phyloP scores from a whole-genome alignment of 1,140 invertebrate species.

The Scaptodrosophila lebanonensis region DNA sequence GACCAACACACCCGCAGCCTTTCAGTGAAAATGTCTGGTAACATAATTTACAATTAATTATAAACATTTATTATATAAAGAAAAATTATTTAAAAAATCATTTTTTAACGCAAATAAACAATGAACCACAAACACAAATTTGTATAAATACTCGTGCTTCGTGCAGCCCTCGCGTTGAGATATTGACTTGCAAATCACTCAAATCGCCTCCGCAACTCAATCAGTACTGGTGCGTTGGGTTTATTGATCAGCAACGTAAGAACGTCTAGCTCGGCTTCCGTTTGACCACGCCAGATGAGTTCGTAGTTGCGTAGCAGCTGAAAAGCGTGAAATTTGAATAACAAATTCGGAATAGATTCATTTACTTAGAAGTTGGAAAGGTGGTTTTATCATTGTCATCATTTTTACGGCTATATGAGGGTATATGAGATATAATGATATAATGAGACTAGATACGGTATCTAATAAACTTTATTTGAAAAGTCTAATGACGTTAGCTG shows the following conservation, averaged over 20 bases:
- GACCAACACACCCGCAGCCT: constrained; percentile 68
- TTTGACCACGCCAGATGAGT: constrained; percentile 82
- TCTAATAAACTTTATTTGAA: too few species aligned
- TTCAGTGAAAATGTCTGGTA: constrained; percentile 59
- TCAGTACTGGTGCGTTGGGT: constrained; percentile 84
- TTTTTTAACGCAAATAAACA: constrained; percentile 32
- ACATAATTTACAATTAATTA: constrained; percentile 67
- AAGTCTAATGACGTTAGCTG: too few species aligned
- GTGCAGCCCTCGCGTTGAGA: not conserved
- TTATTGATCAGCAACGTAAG: constrained; percentile 87
- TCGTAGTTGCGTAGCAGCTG: constrained; percentile 84
- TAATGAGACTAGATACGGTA: too few species aligned
- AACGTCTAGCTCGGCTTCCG: constrained; percentile 79
- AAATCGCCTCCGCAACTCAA: constrained; percentile 69
- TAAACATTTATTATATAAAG: constrained; percentile 35
- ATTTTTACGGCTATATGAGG: too few species aligned
- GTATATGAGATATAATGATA: too few species aligned
- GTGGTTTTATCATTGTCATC: too few species aligned
- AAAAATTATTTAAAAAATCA: constrained; percentile 50
- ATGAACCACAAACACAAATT: constrained; percentile 7
- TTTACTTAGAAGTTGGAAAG: too few species aligned
- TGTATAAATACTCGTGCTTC: too few species aligned
- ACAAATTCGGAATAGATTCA: not conserved
- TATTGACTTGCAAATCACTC: constrained; percentile 30
- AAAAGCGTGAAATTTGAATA: constrained; percentile 50